Evolutionary conservation across 2,888 invertebrate species (phyloP), one percentile per base, ranked within the genome.

Genomic region (Crepidodera aurea): DNA sequence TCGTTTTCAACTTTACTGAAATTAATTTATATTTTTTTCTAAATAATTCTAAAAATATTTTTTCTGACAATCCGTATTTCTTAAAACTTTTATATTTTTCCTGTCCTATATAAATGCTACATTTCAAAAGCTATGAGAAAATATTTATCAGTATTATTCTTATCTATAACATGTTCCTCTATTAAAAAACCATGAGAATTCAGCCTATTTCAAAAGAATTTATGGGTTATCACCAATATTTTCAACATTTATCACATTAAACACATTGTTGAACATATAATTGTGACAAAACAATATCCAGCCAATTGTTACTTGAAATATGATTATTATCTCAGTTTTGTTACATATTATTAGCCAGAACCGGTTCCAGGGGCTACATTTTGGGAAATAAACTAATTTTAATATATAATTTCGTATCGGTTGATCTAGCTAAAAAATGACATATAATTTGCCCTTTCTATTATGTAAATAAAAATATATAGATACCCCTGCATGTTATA

Each of bases 161-260:
- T 56, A 56, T 56, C 56, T 56, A 8, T 19, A 55, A 29, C 32
- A 56, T 46, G 56, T 37, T 56, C 56, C 32, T 44, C 18, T 25
- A 46, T 44, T 46, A 56, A 48, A 56, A 48, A 46, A 56, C 56
- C 56, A 56, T 56, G 56, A 48, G 56, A 56, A 56, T 19, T 37
- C 39, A 37, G 27, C 25, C 25, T 13, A 48, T 8, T 40, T 15
- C 16, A 40, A 40, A 16, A 40, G 29, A 53, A 40, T 29, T 53
- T 19, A 8, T 40, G 3, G 16, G 25, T 56, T 56, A 56, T 56
- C 56, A 37, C 12, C 42, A 55, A 55, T 55, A 55, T 18, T 29
- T 44, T 55, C 19, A 32, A 46, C 27, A 56, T 48, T 55, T 56
- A 56, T 56, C 56, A n/a, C 37, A 46, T 46, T 34, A 46, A 56